These are phyloP conservation scores for Chrysopilus asiliformis DNA, from an alignment of 2,888 invertebrate species.

Conservation along the genomic window DNA sequence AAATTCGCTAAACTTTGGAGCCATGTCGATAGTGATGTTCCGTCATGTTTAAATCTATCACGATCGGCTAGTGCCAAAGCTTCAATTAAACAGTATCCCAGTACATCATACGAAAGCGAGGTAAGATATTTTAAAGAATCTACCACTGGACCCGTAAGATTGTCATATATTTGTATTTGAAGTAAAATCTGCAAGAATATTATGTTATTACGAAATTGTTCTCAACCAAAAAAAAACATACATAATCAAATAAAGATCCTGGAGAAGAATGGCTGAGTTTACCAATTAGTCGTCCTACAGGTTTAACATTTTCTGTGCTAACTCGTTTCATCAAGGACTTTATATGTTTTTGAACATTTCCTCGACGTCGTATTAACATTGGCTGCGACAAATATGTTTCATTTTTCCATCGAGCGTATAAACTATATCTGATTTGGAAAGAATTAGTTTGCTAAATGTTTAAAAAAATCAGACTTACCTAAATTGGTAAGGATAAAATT, in stretches of 20 bases:
- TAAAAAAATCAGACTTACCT: conserved; percentile 30
- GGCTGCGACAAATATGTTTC: conserved; percentile 74
- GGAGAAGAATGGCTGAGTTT: conserved; percentile 95
- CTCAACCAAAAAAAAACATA: conserved; percentile 32
- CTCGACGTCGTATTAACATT: conserved; percentile 66
- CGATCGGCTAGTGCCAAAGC: conserved; percentile 69
- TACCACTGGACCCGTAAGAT: conserved; percentile 90
- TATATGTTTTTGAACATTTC: conserved; percentile 78
- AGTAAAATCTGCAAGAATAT: conserved; percentile 41
- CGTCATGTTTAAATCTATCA: conserved; percentile 70
- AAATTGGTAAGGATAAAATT: conserved; percentile 74
- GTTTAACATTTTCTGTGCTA: conserved; percentile 97
- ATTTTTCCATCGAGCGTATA: conserved; percentile 96
- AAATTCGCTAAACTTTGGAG: conserved; percentile 89
- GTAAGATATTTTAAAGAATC: conserved; percentile 96
- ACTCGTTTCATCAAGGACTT: conserved; percentile 95
- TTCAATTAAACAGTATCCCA: conserved; percentile 91
- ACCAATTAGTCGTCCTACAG: conserved; percentile 87
- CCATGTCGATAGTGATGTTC: conserved; percentile 87
- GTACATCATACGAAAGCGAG: conserved; percentile 85
- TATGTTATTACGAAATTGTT: background rate
- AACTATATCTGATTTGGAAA: conserved; percentile 50
- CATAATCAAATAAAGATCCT: conserved; percentile 91
- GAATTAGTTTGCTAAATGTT: background rate
- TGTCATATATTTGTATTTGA: conserved; percentile 87